Conservation (phyloP, 1,140 invertebrate species). For the Formica exsecta region DNA sequence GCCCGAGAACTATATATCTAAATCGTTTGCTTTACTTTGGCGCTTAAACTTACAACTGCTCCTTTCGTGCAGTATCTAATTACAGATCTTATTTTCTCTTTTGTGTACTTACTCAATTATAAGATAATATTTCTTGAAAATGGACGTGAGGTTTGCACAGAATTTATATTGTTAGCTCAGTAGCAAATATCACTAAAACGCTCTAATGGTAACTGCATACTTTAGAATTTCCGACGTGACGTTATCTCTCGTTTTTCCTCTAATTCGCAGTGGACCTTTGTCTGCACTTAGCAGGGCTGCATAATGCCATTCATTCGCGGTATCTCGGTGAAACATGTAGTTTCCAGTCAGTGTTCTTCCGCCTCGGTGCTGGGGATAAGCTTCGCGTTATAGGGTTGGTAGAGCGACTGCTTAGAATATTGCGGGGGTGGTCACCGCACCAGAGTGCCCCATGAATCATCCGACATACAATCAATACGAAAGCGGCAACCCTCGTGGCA, state of each 20-base stretch:
- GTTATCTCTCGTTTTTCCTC: constrained; percentile 43
- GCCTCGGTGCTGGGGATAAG: constrained; percentile 65
- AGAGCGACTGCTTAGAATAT: constrained; percentile 78
- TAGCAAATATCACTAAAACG: background rate
- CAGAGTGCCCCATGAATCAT: constrained; percentile 81
- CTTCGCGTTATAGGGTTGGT: constrained; percentile 60
- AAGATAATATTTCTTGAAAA: background rate
- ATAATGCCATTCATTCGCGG: constrained; percentile 63
- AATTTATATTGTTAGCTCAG: background rate
- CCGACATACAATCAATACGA: constrained; percentile 82
- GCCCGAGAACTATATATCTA: background rate
- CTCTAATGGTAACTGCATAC: background rate
- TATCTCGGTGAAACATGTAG: constrained; percentile 66
- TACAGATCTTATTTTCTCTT: background rate
- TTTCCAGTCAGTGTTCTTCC: constrained; percentile 59
- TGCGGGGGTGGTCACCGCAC: constrained; percentile 70
- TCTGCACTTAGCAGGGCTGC: constrained; percentile 45
- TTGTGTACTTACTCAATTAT: background rate
- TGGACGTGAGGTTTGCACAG: background rate
- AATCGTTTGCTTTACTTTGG: constrained; percentile 6
- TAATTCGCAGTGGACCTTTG: constrained; percentile 43
- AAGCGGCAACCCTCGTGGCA: constrained; percentile 70
- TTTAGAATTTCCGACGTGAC: background rate
- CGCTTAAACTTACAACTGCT: background rate
- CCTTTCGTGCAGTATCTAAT: background rate